These are phyloP conservation scores for Hypomesus transpacificus DNA, from an alignment of 2,113 vertebrate species.

Conservation along the genomic window DNA sequence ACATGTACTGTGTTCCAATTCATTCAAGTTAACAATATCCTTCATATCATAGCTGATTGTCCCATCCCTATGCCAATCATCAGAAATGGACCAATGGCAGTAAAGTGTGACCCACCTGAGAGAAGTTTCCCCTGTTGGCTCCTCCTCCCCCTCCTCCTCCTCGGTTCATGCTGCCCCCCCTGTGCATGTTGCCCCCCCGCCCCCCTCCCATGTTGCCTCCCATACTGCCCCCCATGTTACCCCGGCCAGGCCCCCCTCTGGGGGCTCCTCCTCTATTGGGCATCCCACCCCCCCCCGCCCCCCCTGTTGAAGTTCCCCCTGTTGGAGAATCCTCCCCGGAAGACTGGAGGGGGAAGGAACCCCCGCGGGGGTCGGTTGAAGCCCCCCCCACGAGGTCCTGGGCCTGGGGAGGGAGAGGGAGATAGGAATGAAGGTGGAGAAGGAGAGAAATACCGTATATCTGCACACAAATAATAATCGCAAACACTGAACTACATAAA, in stretches of 20 bases:
- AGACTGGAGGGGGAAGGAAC: constrained; percentile 67
- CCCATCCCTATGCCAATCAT: no score
- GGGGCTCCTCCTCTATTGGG: constrained; percentile 35
- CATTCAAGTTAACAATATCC: background rate
- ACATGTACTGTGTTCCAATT: background rate
- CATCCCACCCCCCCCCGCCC: constrained; percentile 20
- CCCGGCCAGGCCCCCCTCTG: constrained; percentile 27
- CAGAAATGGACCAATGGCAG: no score
- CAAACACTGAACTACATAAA: background rate
- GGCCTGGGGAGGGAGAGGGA: constrained; percentile 32
- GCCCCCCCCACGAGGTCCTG: constrained; percentile 69
- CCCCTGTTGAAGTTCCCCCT: constrained; percentile 82
- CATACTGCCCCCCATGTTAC: constrained; percentile 15
- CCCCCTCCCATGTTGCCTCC: background rate
- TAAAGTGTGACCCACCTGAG: constrained; percentile 37
- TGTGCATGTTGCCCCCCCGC: background rate
- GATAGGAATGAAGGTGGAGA: background rate
- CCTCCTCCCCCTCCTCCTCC: constrained; percentile 29
- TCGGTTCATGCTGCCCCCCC: constrained; percentile 13
- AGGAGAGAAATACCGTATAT: background rate
- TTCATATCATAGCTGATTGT: background rate
- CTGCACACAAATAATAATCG: background rate
- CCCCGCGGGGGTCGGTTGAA: constrained; percentile 38
- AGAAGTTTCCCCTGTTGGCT: constrained; percentile 39
- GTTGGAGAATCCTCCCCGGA: constrained; percentile 79